Base-by-base conservation (phyloP, 1,140 invertebrate genomes). In the Calephelis virginiensis region DNA sequence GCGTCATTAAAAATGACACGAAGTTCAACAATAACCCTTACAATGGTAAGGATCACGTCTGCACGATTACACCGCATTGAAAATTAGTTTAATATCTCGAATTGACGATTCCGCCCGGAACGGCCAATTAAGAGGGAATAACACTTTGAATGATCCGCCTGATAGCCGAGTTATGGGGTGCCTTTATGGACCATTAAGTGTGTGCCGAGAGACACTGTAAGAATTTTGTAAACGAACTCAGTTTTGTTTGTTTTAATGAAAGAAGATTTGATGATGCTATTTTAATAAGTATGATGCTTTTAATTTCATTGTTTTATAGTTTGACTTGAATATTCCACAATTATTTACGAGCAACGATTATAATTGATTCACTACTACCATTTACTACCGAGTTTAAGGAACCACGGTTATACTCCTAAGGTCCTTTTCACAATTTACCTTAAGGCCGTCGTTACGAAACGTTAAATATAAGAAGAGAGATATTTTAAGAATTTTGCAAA, bases 51-150 rank as follows among this genome's bases (percentile, higher is more conserved):
- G 70, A 63, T 48, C 71, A 73, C 68, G 74, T 87, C 78, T 81
- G 69, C 68, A 61, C 81, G 85, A 90, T 87, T 87, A 85, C 81
- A 73, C 72, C 76, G 79, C 85, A 90, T 87, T 86, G 85, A 88
- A 87, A 88, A 88, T 90, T 90, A 90, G 85, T 86, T 87, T 88
- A 90, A 90, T 90, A 88, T 86, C 85, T 84, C 77, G 77, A 86
- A 90, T 75, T 88, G 86, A 83, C 82, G 80, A 83, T 84, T 85
- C 76, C 74, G 68, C 66, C 69, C 81, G 83, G 84, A 87, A 85
- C 80, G 82, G 77, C 78, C 87, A 87, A 90, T 90, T 90, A 90
- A 86, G 84, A 83, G 77, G 76, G 71, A 77, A 85, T 90, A 90
- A 90, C 85, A 87, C 82, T 85, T 74, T 82, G 69, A 80, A 79